These are phyloP conservation scores for Calyptommatus sinebrachiatus DNA, from an alignment of 2,113 vertebrate genomes.

Conservation along the genomic window DNA sequence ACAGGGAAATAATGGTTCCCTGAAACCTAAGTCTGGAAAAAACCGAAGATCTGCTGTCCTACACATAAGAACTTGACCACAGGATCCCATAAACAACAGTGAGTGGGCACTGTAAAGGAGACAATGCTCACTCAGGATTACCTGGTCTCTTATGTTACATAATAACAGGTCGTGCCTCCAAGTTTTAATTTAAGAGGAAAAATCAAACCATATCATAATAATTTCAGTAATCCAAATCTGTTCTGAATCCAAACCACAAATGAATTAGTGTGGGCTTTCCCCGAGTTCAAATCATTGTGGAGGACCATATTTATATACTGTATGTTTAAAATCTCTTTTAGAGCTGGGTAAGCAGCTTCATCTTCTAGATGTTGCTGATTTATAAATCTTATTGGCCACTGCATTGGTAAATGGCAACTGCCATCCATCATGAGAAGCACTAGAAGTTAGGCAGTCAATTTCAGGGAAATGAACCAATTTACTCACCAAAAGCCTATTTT, in stretches of 20 bases:
- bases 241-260: neutral
- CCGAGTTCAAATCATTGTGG: slow-evolving; percentile 5
- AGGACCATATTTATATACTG: neutral
- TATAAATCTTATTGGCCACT: no score
- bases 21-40: no score
- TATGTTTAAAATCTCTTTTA: no score
- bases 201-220: neutral
- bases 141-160: neutral
- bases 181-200: neutral
- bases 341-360: no score
- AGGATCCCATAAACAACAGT: neutral
- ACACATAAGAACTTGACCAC: neutral
- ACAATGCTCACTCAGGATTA: no score
- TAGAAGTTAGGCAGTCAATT: no score
- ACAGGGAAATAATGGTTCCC: no score
- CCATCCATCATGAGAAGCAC: no score
- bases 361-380: no score
- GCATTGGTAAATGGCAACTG: no score
- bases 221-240: neutral
- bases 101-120: neutral
- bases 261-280: neutral
- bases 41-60: neutral
- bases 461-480: neutral
- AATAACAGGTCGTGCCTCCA: neutral
- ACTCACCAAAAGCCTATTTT: neutral